Percentiles rank a stretch among this genome's conserved stretches.
These are phyloP conservation scores for Drosophila saltans DNA, from an alignment of 1,140 invertebrate genomes.

Conservation along the genomic window DNA sequence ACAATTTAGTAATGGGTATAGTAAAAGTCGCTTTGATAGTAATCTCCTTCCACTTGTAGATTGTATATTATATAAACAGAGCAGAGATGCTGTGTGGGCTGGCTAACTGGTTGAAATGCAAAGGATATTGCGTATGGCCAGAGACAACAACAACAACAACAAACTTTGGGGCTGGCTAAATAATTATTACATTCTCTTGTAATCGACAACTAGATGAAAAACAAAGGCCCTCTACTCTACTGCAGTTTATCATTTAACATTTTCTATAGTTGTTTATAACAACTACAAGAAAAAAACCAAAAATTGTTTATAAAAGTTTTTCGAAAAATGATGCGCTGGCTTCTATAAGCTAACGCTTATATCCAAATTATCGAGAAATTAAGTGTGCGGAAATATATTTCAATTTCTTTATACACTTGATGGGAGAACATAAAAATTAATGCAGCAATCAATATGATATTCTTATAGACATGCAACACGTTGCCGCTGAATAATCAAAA, in stretches of 20 bases:
- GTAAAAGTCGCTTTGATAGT: background rate
- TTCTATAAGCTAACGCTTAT: conserved; percentile 32
- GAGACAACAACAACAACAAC: background rate
- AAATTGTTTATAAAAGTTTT: conserved; percentile 54
- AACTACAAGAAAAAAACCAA: conserved; percentile 29
- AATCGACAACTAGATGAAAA: background rate
- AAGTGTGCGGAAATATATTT: conserved; percentile 71
- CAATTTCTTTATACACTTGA: conserved; percentile 48
- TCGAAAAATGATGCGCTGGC: conserved; percentile 29
- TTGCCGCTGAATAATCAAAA: conserved; percentile 26
- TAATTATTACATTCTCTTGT: background rate
- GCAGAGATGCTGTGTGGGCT: background rate
- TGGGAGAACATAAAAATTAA: conserved; percentile 44
- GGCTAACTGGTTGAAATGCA: background rate
- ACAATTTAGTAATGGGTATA: background rate
- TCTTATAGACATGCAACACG: conserved; percentile 54
- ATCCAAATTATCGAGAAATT: conserved; percentile 29
- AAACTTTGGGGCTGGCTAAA: no score
- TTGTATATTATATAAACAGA: background rate
- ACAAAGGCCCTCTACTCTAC: background rate
- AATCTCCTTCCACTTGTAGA: background rate
- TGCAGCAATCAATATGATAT: conserved; percentile 39
- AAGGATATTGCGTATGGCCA: conserved; percentile 7
- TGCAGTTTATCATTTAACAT: conserved; percentile 49
- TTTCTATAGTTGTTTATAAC: conserved; percentile 52